Percentiles rank a stretch among this genome's conserved stretches.
These are phyloP conservation scores for Drosophila lutescens DNA, from an alignment of 2,888 invertebrate species.

Conservation along the genomic window DNA sequence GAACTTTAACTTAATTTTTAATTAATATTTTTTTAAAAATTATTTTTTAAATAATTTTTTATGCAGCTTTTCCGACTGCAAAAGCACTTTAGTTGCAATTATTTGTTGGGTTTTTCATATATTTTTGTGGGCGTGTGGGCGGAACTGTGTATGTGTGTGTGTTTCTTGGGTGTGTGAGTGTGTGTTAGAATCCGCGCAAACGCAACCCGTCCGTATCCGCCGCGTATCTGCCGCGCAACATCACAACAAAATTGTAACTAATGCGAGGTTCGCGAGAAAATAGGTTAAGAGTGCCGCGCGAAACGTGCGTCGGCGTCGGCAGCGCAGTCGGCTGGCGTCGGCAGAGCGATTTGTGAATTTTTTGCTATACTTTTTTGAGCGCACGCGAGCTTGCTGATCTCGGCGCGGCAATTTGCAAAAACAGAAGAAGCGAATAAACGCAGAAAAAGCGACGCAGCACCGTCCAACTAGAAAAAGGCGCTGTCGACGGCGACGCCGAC, in stretches of 20 bases:
- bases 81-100: constrained; percentile 32
- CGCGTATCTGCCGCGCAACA: constrained; percentile 83
- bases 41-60: constrained; percentile 7
- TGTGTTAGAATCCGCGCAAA: constrained; percentile 76
- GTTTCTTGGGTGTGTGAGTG: constrained; percentile 24
- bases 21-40: constrained; percentile 5
- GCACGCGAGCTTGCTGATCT: constrained; percentile 78
- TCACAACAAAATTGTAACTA: constrained; percentile 84
- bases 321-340: constrained; percentile 61
- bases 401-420: constrained; percentile 76
- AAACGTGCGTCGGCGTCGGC: constrained; percentile 54
- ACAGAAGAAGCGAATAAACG: constrained; percentile 51
- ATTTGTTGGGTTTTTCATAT: constrained; percentile 15
- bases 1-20: background rate
- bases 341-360: constrained; percentile 51
- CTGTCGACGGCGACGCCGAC: constrained; percentile 43
- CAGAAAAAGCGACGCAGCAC: constrained; percentile 46
- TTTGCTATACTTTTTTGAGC: constrained; percentile 16
- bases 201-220: constrained; percentile 79
- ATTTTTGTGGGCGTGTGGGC: constrained; percentile 19
- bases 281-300: constrained; percentile 82
- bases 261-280: constrained; percentile 80
- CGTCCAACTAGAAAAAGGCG: constrained; percentile 75
- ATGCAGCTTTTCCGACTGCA: constrained; percentile 47
- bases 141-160: constrained; percentile 20